These are phyloP conservation scores for Mechanitis messenoides DNA, from an alignment of 2,888 invertebrate genomes.

Conservation along the genomic window DNA sequence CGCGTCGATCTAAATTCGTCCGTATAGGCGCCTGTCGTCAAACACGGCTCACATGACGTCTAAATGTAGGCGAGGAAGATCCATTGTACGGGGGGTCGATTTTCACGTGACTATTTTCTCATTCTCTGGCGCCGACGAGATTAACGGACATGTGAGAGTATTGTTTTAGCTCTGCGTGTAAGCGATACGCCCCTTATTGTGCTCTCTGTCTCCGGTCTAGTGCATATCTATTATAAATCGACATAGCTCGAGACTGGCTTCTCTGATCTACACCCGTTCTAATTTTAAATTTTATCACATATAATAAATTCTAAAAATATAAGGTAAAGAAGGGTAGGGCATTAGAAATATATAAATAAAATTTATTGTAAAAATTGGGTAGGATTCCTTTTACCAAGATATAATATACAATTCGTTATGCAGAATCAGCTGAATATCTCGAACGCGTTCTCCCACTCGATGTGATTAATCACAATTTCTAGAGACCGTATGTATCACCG, in stretches of 20 bases:
- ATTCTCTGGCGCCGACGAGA: conserved; percentile 61
- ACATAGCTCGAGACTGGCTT: conserved; percentile 56
- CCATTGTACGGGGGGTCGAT: conserved; percentile 45
- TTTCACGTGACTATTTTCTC: conserved; percentile 61
- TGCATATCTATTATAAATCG: conserved; percentile 67
- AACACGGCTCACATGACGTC: conserved; percentile 52
- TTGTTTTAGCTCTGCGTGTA: conserved; percentile 68
- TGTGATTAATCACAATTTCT: conserved; percentile 56
- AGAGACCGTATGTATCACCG: conserved; percentile 45
- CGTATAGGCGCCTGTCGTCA: conserved; percentile 62
- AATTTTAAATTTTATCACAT: conserved; percentile 44
- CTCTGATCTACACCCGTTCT: conserved; percentile 58
- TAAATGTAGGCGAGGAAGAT: conserved; percentile 50
- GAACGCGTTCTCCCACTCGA: conserved; percentile 33
- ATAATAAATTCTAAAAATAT: conserved; percentile 15
- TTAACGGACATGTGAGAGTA: conserved; percentile 62
- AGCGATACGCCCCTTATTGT: conserved; percentile 68
- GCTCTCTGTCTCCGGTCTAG: conserved; percentile 64
- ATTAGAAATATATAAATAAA: too few relatives aligned
- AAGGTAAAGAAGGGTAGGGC: too few relatives aligned
- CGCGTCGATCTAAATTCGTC: conserved; percentile 61
- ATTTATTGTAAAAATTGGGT: too few relatives aligned
- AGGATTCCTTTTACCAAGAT: neutral
- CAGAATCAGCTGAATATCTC: conserved; percentile 29
- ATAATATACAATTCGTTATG: conserved; percentile 9